Evolutionary conservation across 2,113 vertebrate species (phyloP).

Genomic region (Eulemur macaco): DNA sequence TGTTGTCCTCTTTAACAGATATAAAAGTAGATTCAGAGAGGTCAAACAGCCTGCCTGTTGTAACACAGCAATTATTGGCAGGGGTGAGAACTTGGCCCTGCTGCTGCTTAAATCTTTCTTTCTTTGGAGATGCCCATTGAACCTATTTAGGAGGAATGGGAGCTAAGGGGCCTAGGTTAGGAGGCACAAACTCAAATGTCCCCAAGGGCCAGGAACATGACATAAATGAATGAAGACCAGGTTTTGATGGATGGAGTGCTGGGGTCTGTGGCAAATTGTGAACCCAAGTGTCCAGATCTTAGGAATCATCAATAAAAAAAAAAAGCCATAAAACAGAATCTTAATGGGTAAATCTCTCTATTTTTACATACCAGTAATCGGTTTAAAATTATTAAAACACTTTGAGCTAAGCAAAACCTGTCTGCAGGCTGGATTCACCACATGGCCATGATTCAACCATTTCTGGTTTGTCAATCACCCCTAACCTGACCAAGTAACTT

Average conservation of each 20-base stretch:
- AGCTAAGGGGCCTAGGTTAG: not conserved
- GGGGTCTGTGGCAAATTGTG: not conserved
- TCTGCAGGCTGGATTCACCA: not conserved
- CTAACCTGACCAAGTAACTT: too few species aligned
- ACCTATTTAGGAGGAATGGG: not conserved
- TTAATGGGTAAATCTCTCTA: not conserved
- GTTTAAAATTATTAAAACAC: not conserved
- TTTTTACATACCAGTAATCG: not conserved
- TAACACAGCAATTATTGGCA: not conserved
- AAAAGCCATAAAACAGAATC: not conserved
- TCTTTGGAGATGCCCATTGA: not conserved
- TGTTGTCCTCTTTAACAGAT: not conserved
- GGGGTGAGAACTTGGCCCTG: not conserved
- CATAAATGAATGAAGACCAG: not conserved
- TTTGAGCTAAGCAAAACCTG: not conserved
- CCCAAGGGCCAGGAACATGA: not conserved
- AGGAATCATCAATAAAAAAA: not conserved
- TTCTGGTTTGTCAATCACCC: not conserved
- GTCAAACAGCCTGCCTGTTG: not conserved
- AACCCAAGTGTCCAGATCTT: not conserved
- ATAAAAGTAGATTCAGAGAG: not conserved
- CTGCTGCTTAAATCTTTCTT: not conserved
- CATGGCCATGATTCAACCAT: not conserved
- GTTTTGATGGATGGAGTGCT: not conserved
- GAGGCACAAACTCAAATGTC: not conserved